These are phyloP conservation scores for Acleris cristana DNA, from an alignment of 2,888 invertebrate genomes.

Conservation along the genomic window DNA sequence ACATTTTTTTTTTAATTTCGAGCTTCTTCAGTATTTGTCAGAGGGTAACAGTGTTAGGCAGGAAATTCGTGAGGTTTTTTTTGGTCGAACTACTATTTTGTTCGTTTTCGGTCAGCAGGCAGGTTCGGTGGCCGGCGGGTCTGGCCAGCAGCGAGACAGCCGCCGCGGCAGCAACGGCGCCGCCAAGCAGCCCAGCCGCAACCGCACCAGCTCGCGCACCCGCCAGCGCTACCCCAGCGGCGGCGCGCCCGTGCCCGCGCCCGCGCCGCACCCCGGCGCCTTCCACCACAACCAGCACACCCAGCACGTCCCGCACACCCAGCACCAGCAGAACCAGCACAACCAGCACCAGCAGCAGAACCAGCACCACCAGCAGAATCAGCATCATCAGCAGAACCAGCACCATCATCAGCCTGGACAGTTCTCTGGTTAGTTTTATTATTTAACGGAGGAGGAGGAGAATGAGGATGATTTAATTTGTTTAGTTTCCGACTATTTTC, in stretches of 20 bases:
- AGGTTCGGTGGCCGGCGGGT: slow-evolving; percentile 63
- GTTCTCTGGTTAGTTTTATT: slow-evolving; percentile 30
- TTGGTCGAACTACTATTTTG: too few relatives aligned
- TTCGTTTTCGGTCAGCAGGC: slow-evolving; percentile 48
- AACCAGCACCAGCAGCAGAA: slow-evolving; percentile 54
- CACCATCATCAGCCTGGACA: slow-evolving; percentile 62
- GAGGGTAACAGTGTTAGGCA: too few relatives aligned
- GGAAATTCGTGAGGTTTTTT: too few relatives aligned
- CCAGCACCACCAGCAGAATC: slow-evolving; percentile 64
- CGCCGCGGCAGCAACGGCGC: slow-evolving; percentile 65
- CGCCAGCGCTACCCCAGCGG: slow-evolving; percentile 43
- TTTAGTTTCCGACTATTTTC: too few relatives aligned
- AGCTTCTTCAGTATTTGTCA: too few relatives aligned
- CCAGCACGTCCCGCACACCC: slow-evolving; percentile 52
- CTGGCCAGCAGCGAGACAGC: slow-evolving; percentile 65
- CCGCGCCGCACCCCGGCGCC: slow-evolving; percentile 44
- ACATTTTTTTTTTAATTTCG: too few relatives aligned
- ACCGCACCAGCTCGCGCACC: slow-evolving; percentile 56
- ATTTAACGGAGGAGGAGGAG: neutral
- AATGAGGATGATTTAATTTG: too few relatives aligned
- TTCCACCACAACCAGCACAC: slow-evolving; percentile 53
- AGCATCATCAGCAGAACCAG: slow-evolving; percentile 61
- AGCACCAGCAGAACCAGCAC: slow-evolving; percentile 51
- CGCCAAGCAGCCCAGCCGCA: slow-evolving; percentile 52
- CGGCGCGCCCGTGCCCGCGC: slow-evolving; percentile 53